These are phyloP conservation scores for Oncorhynchus tshawytscha DNA, from an alignment of 2,113 vertebrate genomes.

Conservation along the genomic window DNA sequence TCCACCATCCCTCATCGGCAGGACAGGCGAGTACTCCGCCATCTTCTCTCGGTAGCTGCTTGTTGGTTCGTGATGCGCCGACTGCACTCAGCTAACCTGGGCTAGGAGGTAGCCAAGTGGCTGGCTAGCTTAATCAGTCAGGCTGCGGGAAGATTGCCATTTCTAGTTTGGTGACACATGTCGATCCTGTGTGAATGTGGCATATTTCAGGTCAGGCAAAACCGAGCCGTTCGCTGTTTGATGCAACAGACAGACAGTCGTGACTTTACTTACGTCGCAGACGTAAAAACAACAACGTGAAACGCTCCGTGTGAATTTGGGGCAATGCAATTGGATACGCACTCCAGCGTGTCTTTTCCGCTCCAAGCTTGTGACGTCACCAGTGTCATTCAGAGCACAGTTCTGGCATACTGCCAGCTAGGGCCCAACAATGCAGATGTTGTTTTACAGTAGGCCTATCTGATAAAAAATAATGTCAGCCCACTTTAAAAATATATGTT, in stretches of 20 bases:
- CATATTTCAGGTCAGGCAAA: constrained; percentile 45
- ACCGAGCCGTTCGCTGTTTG: constrained; percentile 24
- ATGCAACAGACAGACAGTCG: constrained; percentile 14
- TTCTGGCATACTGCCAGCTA: too few species aligned
- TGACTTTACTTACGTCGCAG: not conserved
- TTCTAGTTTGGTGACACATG: constrained; percentile 20
- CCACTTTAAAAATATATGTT: not conserved
- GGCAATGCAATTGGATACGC: constrained; percentile 16
- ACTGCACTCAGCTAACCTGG: constrained; percentile 4
- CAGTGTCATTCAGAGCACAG: not conserved
- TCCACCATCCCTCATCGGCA: constrained; percentile 77
- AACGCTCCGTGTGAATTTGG: not conserved
- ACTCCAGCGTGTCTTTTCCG: not conserved
- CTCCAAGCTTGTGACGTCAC: not conserved
- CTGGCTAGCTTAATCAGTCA: constrained; percentile 5
- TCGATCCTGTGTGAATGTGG: not conserved
- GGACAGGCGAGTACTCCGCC: constrained; percentile 80
- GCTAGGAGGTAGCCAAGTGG: not conserved
- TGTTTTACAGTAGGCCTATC: too few species aligned
- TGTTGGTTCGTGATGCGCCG: not conserved
- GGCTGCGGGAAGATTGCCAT: constrained; percentile 35
- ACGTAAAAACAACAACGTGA: not conserved
- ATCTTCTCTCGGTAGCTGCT: constrained; percentile 68
- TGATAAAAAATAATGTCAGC: too few species aligned
- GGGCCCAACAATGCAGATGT: too few species aligned